Percentiles rank a stretch among this genome's conserved stretches.
Evolutionary conservation across 1,140 invertebrate genomes (phyloP).

Genomic region (Drosophila lacertosa): DNA sequence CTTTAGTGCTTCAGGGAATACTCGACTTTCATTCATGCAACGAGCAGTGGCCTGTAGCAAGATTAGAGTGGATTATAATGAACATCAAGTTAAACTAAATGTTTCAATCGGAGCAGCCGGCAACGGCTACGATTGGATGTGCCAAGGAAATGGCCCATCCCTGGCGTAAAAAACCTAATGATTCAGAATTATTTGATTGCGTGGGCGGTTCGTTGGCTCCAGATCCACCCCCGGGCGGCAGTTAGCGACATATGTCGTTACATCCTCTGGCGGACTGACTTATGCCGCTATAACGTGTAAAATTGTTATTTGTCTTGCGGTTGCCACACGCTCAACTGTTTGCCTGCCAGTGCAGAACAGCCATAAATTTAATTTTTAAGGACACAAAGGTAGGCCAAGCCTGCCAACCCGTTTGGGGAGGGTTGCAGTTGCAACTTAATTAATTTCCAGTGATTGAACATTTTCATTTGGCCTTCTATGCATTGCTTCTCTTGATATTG

Average conservation of each 20-base stretch:
- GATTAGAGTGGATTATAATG: conserved; percentile 78
- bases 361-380: conserved; percentile 57
- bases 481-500: too few relatives aligned
- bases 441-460: conserved; percentile 60
- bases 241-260: conserved; percentile 77
- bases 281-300: conserved; percentile 83
- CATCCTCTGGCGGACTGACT: conserved; percentile 69
- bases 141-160: conserved; percentile 33
- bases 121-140: conserved; percentile 5
- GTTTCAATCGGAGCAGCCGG: conserved; percentile 63
- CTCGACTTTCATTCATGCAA: conserved; percentile 55
- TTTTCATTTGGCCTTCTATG: too few relatives aligned
- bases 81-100: conserved; percentile 79
- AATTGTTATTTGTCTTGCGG: conserved; percentile 82
- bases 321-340: conserved; percentile 55
- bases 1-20: conserved; percentile 73
- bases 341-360: conserved; percentile 12
- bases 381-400: not conserved
- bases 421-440: conserved; percentile 50
- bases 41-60: conserved; percentile 37
- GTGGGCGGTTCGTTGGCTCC: conserved; percentile 75
- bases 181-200: conserved; percentile 82
- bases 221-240: conserved; percentile 53
- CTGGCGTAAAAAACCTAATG: conserved; percentile 63
- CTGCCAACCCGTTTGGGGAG: conserved; percentile 3